Percentiles rank a stretch among this genome's conserved stretches.
Conservation (phyloP, 1,140 invertebrate genomes). For the Cotesia chilonis region DNA sequence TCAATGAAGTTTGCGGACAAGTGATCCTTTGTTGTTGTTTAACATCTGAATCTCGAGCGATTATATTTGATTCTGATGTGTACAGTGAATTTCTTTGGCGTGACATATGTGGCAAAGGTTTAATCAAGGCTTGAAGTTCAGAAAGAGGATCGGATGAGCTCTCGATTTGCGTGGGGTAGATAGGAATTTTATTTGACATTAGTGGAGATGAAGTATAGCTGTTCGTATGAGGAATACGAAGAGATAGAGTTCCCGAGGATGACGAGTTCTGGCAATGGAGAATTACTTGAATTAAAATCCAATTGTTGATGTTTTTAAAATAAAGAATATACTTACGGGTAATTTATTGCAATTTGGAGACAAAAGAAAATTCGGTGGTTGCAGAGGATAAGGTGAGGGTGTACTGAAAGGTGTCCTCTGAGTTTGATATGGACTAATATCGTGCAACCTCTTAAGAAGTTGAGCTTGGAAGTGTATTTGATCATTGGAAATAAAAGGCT, state of each 20-base stretch:
- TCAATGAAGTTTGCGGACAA: conserved; percentile 24
- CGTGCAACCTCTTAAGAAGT: conserved; percentile 69
- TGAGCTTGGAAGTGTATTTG: conserved; percentile 67
- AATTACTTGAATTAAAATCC: conserved; percentile 25
- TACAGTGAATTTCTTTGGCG: conserved; percentile 34
- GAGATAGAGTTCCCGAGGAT: conserved; percentile 52
- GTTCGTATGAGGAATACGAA: conserved; percentile 58
- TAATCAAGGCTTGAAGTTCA: conserved; percentile 69
- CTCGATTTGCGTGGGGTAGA: conserved; percentile 34
- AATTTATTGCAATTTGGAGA: conserved; percentile 50
- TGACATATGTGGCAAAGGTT: conserved; percentile 68
- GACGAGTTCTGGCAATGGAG: conserved; percentile 52
- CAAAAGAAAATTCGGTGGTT: conserved; percentile 49
- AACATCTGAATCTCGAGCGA: conserved; percentile 28
- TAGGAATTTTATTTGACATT: conserved; percentile 54
- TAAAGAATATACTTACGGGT: conserved; percentile 47
- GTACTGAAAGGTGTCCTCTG: conserved; percentile 58
- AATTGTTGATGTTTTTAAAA: conserved; percentile 18
- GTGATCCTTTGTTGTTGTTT: conserved; percentile 36
- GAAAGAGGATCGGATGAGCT: conserved; percentile 44
- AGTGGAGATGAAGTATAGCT: conserved; percentile 61
- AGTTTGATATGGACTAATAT: conserved; percentile 62
- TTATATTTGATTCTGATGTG: not conserved
- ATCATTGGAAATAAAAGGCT: conserved; percentile 48
- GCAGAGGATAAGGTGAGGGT: conserved; percentile 53